Conservation (phyloP, 2,113 vertebrate species). For the Solea senegalensis region DNA sequence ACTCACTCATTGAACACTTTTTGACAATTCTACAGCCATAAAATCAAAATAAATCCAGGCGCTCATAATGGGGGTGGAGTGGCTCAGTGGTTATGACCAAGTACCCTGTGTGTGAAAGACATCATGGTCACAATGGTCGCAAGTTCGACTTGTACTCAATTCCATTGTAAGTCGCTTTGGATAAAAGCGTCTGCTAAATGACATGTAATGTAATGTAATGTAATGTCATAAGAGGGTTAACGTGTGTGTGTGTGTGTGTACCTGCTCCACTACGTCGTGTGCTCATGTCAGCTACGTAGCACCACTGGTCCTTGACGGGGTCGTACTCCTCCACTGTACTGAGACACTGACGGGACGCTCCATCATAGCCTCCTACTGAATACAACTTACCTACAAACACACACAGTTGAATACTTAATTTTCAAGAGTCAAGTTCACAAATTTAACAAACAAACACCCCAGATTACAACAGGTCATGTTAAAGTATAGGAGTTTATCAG, state of each 20-base stretch:
- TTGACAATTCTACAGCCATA: no score
- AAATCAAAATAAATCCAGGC: no score
- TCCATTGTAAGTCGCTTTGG: no score
- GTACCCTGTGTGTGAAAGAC: no score
- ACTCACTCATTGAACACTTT: no score
- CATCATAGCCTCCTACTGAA: conserved; percentile 94
- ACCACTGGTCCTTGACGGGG: conserved; percentile 91
- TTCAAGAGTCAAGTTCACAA: not conserved
- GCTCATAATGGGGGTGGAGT: no score
- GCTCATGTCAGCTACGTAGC: conserved; percentile 94
- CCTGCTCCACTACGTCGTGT: conserved; percentile 97
- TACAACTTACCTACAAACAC: conserved; percentile 88
- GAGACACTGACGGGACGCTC: conserved; percentile 95
- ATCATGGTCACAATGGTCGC: no score
- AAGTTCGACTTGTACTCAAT: no score
- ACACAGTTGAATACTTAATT: conserved; percentile 2
- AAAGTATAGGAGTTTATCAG: not conserved
- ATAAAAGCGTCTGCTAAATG: no score
- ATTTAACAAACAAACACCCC: no score
- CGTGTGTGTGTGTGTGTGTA: conserved; percentile 51
- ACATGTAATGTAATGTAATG: no score
- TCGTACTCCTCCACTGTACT: conserved; percentile 95
- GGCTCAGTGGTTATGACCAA: no score
- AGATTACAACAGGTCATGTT: not conserved
- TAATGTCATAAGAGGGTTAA: not conserved